These are phyloP conservation scores for Scopus umbretta DNA, from an alignment of 2,113 vertebrate species.

Conservation along the genomic window DNA sequence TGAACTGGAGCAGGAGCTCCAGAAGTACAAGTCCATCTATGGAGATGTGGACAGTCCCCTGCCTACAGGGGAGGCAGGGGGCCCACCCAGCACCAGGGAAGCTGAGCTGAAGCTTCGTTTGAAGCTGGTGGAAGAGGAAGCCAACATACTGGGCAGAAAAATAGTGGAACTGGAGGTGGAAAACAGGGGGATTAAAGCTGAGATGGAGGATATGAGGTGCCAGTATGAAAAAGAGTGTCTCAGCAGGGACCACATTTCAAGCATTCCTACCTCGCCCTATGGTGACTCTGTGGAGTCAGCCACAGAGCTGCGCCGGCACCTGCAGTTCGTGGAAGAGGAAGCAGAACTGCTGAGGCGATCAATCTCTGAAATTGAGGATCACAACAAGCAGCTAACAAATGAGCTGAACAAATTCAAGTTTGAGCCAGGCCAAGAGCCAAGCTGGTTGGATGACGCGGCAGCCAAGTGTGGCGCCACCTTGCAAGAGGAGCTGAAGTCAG, in stretches of 20 bases:
- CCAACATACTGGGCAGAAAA: constrained; percentile 94
- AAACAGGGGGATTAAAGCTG: constrained; percentile 92
- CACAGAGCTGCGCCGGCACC: constrained; percentile 86
- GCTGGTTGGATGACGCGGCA: constrained; percentile 54
- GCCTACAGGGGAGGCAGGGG: constrained; percentile 82
- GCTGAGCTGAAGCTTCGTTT: constrained; percentile 92
- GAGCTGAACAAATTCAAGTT: constrained; percentile 96
- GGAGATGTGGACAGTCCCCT: constrained; percentile 94
- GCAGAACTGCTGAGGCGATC: constrained; percentile 92
- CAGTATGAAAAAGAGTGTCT: constrained; percentile 89
- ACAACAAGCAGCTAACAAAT: constrained; percentile 89
- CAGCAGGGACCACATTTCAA: constrained; percentile 85
- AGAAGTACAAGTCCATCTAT: constrained; percentile 93
- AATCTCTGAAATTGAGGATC: constrained; percentile 94
- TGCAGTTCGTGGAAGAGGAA: constrained; percentile 97
- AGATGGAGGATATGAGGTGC: constrained; percentile 92
- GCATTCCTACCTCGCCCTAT: constrained; percentile 90
- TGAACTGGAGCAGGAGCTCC: constrained; percentile 91
- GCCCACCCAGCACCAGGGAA: constrained; percentile 93
- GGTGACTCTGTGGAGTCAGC: constrained; percentile 87
- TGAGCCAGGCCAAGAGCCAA: constrained; percentile 72
- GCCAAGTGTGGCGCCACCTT: constrained; percentile 55
- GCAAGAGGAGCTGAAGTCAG: constrained; percentile 91
- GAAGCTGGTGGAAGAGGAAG: constrained; percentile 95
- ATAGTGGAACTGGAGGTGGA: constrained; percentile 98